Evolutionary conservation across 2,113 vertebrate genomes (phyloP).

Genomic region (Calidris pygmaea): DNA sequence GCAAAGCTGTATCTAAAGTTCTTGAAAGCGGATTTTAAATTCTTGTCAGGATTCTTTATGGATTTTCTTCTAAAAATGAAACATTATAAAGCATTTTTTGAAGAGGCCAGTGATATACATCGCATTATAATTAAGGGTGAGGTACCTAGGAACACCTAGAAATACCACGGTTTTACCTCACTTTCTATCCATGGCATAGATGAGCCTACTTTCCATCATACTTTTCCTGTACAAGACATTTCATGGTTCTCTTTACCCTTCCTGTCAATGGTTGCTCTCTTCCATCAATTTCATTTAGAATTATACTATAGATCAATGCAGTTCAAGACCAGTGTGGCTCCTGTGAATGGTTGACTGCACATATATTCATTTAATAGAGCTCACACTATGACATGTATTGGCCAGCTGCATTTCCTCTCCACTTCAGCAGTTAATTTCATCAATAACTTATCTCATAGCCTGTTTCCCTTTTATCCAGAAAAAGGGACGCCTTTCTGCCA

Average conservation of each 20-base stretch:
- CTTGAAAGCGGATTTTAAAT: background rate
- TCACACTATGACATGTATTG: slow-evolving; percentile 72
- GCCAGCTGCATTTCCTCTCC: slow-evolving; percentile 74
- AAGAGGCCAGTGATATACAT: background rate
- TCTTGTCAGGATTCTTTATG: background rate
- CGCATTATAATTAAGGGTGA: background rate
- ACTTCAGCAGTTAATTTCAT: slow-evolving; percentile 77
- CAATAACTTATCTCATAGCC: slow-evolving; percentile 74
- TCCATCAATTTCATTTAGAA: slow-evolving; percentile 94
- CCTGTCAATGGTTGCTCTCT: slow-evolving; percentile 88
- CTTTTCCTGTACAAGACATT: slow-evolving; percentile 83
- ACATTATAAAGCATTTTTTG: background rate
- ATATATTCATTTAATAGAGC: slow-evolving; percentile 75
- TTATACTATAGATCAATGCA: slow-evolving; percentile 90
- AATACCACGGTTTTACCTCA: background rate
- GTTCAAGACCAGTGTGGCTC: slow-evolving; percentile 84
- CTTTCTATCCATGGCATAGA: background rate
- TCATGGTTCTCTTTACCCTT: slow-evolving; percentile 88
- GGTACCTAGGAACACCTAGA: background rate
- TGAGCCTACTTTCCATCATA: slow-evolving; percentile 83
- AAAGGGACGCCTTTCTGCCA: slow-evolving; percentile 55
- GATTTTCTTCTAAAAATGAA: background rate
- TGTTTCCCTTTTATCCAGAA: slow-evolving; percentile 66
- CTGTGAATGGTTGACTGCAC: slow-evolving; percentile 70
- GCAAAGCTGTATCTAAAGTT: background rate